phyloP scores from a whole-genome alignment of 1,140 invertebrate genomes.

The Leptopilina clavipes region DNA sequence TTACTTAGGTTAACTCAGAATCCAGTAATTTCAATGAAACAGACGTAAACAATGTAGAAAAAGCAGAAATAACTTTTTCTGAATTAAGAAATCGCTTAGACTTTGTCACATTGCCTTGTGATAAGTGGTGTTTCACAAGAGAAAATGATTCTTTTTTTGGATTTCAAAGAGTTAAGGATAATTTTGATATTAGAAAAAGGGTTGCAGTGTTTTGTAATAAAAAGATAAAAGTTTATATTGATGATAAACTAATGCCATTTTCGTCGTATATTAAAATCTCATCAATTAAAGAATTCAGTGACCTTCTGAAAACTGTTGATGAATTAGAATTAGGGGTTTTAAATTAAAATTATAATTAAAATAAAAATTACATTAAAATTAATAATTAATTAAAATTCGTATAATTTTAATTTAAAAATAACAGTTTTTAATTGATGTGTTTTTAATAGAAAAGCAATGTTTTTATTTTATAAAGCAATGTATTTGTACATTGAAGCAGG shows the following conservation, averaged over 20 bases:
- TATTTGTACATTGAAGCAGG: too few relatives aligned
- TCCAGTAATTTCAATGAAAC: too few relatives aligned
- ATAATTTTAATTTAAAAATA: too few relatives aligned
- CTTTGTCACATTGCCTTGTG: not conserved
- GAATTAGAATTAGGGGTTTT: not conserved
- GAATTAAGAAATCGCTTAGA: not conserved
- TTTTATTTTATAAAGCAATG: too few relatives aligned
- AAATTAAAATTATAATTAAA: too few relatives aligned
- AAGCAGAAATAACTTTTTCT: conserved; percentile 21
- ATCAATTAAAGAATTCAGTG: not conserved
- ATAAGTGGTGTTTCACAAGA: not conserved
- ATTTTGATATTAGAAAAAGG: not conserved
- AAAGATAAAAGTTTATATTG: not conserved
- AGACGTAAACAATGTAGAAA: not conserved
- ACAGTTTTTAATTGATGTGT: too few relatives aligned
- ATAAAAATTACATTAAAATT: too few relatives aligned
- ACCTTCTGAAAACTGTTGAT: not conserved
- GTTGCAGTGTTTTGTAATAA: not conserved
- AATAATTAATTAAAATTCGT: too few relatives aligned
- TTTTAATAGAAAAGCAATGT: too few relatives aligned
- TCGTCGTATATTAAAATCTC: not conserved
- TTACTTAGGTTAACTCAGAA: too few relatives aligned
- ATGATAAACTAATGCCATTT: not conserved
- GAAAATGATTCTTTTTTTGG: not conserved
- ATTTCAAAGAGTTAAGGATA: not conserved